Base-by-base conservation (phyloP, 2,888 invertebrate species). In the Lissonota sp. region DNA sequence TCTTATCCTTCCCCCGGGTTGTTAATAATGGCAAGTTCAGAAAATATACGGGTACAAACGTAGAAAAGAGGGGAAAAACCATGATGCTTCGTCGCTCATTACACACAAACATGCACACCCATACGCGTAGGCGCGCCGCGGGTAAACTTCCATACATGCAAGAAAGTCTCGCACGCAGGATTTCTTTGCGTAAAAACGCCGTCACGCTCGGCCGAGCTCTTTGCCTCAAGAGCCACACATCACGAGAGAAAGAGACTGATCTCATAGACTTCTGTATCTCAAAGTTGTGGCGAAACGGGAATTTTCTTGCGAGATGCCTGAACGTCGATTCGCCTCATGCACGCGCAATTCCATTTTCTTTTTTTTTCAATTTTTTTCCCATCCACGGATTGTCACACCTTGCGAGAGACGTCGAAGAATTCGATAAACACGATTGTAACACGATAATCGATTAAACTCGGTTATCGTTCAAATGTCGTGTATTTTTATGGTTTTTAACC, bases 151-250 rank as follows among this genome's bases (percentile, higher is more conserved):
- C 77, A 70, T 78, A 73, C 44, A 51, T 49, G 51, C 44, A 70
- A 73, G 67, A 69, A 66, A 37, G 60, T 55, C 75, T 71, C 67
- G 70, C 78, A 74, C 81, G 78, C 81, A 70, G 78, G 70, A 74
- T 78, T 81, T 78, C 78, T 81, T 81, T 81, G 74, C 71, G 66
- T 51, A 51, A 77, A 80, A 81, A 78, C 71, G 73, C 74, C 81
- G 74, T 81, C 81, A 81, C 81, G 81, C 70, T 81, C 58, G 12
- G 81, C 53, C 70, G 66, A 81, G 44, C 81, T 66, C 78, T 49
- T 42, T 1, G 46, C 51, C 53, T 10, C 53, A 40, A 10, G 44
- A 26, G 26, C 26, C 42, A 42, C 16, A 62, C 42, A 62, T 14
- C 7, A 7, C 7, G 8, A 2, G 12, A 6, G 4, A 8, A 6